Base-by-base conservation (phyloP, 2,888 invertebrate species). In the Perithous albicinctus region DNA sequence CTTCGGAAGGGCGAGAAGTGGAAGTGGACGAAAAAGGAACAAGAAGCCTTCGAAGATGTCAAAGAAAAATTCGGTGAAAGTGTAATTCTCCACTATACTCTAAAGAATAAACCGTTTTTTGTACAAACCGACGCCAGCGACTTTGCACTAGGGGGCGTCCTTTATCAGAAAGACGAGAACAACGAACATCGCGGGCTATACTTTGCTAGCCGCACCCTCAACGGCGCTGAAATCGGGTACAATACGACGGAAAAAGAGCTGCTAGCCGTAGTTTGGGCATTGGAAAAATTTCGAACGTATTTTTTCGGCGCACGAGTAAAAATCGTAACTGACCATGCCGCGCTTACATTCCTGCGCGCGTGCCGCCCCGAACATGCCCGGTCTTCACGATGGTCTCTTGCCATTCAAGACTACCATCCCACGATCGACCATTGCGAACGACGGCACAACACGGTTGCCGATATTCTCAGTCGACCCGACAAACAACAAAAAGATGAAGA, bases 341-440 rank as follows among this genome's bases (percentile, higher is more conserved):
- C 85, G 0, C n/a, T n/a, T n/a, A n/a, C n/a, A n/a, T n/a, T n/a
- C n/a, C n/a, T n/a, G n/a, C n/a, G n/a, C n/a, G n/a, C n/a, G n/a
- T n/a, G n/a, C n/a, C n/a, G n/a, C n/a, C n/a, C n/a, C n/a, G n/a
- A n/a, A n/a, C n/a, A n/a, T n/a, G 61, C 82, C 6, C 48, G 86
- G 38, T 66, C 86, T 3, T 73, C 74, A 4, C 32, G 84, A 38
- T 87, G 84, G 84, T 74, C 74, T 0, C 51, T 87, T 7, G 76
- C 76, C 4, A 18, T 87, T 2, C 87, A 86, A 4, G 84, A 87
- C 38, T 86, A 76, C 67, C 69, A 85, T 56, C 61, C 78, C 10
- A 61, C 59, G n/a, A n/a, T n/a, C n/a, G n/a, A n/a, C n/a, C n/a
- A n/a, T n/a, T n/a, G n/a, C n/a, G n/a, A n/a, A n/a, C 85, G 83